Percentiles rank a stretch among this genome's conserved stretches.
Evolutionary conservation across 2,113 vertebrate species (phyloP).

Genomic region (Tretioscincus oriximinensis): DNA sequence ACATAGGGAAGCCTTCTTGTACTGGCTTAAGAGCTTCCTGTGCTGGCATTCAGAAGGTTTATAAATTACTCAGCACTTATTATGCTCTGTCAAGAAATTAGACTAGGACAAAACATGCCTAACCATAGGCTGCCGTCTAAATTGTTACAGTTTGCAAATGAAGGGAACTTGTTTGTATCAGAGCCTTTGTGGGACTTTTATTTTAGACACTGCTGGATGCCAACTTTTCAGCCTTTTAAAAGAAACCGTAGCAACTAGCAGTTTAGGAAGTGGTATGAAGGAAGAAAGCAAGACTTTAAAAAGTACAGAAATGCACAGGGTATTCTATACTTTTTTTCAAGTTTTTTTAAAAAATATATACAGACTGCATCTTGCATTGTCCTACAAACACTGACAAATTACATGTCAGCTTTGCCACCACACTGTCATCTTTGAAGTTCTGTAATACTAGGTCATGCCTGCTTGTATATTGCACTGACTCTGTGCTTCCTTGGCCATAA

Average conservation of each 20-base stretch:
- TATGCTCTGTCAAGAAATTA: constrained; percentile 33
- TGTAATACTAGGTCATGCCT: too few species aligned
- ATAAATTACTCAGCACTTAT: constrained; percentile 38
- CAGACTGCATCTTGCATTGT: constrained; percentile 43
- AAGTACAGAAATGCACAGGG: constrained; percentile 15
- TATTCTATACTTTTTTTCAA: constrained; percentile 28
- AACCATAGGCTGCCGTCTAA: constrained; percentile 19
- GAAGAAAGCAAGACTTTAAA: not conserved
- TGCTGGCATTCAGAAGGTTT: constrained; percentile 13
- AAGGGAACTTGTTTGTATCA: not conserved
- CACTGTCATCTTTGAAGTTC: too few species aligned
- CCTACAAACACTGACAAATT: constrained; percentile 46
- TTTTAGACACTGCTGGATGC: not conserved
- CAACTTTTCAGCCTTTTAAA: constrained; percentile 33
- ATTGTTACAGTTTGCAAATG: not conserved
- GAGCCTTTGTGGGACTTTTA: not conserved
- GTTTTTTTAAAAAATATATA: constrained; percentile 20
- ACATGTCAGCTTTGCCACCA: not conserved
- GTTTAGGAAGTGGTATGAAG: not conserved
- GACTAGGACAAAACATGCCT: constrained; percentile 31
- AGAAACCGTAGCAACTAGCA: constrained; percentile 21
- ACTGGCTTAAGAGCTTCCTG: constrained; percentile 24
- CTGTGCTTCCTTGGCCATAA: too few species aligned
- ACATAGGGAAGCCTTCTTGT: constrained; percentile 17
- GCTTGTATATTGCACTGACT: too few species aligned